Base-by-base conservation (phyloP, 2,797 vertebrate species). In the Notolabrus celidotus region DNA sequence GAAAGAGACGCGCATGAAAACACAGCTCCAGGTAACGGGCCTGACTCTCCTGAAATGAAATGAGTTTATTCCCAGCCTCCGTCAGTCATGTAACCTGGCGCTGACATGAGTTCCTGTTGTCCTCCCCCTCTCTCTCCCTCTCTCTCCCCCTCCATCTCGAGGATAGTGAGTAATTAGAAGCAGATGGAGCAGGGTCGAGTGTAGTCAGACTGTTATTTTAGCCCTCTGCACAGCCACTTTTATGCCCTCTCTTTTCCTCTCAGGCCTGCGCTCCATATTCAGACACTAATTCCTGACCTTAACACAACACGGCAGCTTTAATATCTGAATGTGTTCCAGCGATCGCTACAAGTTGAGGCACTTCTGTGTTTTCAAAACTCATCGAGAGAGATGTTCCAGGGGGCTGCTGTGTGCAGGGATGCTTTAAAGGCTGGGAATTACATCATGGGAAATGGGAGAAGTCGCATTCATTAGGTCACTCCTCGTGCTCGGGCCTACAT, bases 161-260 rank as follows among this genome's bases (percentile, higher is more conserved):
- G 94, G 95, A 97, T 96, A 94, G 94, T 93, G 95, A 92, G 94
- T 97, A 97, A 99, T 97, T 96, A 95, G 95, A 96, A 94, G 92
- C 97, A 98, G 96, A 96, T 98, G 97, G 94, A 93, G 92, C 71
- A 75, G 93, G 93, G 92, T 92, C 93, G 87, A 88, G 89, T 94
- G 88, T 74, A 89, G 93, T 94, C 95, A 96, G 94, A 95, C 95
- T 97, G 96, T 98, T 99, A 94, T 97, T 98, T 95, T 97, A 97
- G 96, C 86, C 96, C 96, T 96, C 94, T 93, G 91, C 95, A 92
- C 64, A 75, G 82, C 80, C 74, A 80, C 83, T 82, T 83, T 74
- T 60, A 76, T 93, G 92, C 90, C 88, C 89, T 94, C 94, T 94
- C 92, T 83, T 57, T 78, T 87, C 64, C 92, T 92, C 94, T 95